Conservation (phyloP, 2,888 invertebrate genomes). For the Epirrhoe alternata region DNA sequence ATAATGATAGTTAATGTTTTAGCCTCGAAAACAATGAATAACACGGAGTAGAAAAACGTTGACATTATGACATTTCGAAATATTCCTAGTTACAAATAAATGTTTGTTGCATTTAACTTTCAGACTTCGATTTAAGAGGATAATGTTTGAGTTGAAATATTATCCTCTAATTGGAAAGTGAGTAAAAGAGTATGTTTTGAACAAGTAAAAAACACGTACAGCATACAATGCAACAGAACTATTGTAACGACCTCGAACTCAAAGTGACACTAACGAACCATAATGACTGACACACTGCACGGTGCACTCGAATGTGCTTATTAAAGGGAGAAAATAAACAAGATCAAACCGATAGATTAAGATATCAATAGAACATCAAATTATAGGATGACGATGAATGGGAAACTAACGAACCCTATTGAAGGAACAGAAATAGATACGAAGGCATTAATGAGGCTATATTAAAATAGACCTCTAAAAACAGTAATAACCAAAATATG, state of each 20-base stretch:
- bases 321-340: slow-evolving; percentile 36
- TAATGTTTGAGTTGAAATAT: no score
- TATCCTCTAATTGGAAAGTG: no score
- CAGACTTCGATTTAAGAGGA: no score
- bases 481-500: no score
- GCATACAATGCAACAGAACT: background rate
- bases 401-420: slow-evolving; percentile 11
- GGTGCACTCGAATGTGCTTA: slow-evolving; percentile 51
- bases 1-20: no score
- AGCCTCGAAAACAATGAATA: no score
- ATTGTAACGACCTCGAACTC: background rate
- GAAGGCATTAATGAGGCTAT: background rate
- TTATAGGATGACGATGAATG: slow-evolving; percentile 18
- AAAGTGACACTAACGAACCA: slow-evolving; percentile 47
- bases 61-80: no score
- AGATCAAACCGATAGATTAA: slow-evolving; percentile 19
- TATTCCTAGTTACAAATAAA: no score
- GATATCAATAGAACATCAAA: slow-evolving; percentile 33
- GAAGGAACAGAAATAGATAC: slow-evolving; percentile 1
- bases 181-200: no score
- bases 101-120: no score
- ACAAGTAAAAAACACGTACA: no score
- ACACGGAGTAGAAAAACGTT: no score
- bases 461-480: background rate
- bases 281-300: slow-evolving; percentile 48